These are phyloP conservation scores for Conistra vaccinii DNA, from an alignment of 2,888 invertebrate genomes.

Conservation along the genomic window DNA sequence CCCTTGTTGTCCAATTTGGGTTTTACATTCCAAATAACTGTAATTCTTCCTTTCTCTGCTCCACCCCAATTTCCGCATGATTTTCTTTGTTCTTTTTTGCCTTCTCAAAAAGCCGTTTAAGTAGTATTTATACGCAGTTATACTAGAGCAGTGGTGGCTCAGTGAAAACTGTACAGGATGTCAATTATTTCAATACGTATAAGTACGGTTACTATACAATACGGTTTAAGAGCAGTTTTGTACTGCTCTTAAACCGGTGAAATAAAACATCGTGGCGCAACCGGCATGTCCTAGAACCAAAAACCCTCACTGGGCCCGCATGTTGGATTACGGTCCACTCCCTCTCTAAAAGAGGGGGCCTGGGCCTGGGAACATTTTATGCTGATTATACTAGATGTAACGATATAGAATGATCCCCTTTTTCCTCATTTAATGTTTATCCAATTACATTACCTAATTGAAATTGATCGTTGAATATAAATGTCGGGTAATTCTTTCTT, in stretches of 20 bases:
- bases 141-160: neutral
- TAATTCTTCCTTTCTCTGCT: conserved; percentile 2
- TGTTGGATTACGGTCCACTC: neutral
- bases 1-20: conserved; percentile 12
- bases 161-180: neutral
- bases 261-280: neutral
- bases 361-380: neutral
- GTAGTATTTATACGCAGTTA: neutral
- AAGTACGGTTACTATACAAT: too few relatives aligned
- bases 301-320: neutral
- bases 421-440: conserved; percentile 13
- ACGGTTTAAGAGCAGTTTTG: too few relatives aligned
- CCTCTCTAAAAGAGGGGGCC: neutral
- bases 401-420: conserved; percentile 2
- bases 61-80: conserved; percentile 14
- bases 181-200: too few relatives aligned
- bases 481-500: conserved; percentile 17
- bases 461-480: conserved; percentile 38
- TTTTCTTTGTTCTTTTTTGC: conserved; percentile 26
- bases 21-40: conserved; percentile 20
- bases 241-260: neutral
- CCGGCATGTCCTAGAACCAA: neutral
- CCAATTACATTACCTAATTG: conserved; percentile 50
- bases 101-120: neutral
- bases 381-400: neutral